A percentile compares a stretch with the other conserved stretches of the same genome.
phyloP scores from a whole-genome alignment of 2,797 vertebrate species.

The Euphonia xanthogaster region DNA sequence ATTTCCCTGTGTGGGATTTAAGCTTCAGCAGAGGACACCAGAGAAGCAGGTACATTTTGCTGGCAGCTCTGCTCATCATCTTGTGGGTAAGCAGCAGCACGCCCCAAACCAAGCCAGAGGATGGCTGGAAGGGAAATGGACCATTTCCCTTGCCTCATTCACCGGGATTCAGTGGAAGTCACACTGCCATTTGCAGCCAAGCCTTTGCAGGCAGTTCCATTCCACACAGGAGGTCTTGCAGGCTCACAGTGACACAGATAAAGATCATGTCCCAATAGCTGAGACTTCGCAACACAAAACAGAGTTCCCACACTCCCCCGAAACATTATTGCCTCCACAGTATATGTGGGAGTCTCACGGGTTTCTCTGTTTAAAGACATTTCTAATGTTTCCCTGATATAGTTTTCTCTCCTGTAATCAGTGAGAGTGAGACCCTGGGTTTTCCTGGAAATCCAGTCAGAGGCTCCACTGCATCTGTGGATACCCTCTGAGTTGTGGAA shows the following conservation, averaged over 20 bases:
- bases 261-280: background rate
- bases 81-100: background rate
- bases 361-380: background rate
- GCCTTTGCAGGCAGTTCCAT: background rate
- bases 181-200: background rate
- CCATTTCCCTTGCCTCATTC: background rate
- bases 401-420: background rate
- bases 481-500: background rate
- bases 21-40: background rate
- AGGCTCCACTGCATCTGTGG: background rate
- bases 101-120: background rate
- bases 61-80: background rate
- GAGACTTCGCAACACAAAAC: background rate
- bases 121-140: background rate
- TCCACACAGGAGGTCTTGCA: background rate
- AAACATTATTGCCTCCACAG: background rate
- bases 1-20: background rate
- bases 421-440: background rate
- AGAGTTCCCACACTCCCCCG: rapidly evolving
- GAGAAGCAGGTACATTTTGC: background rate
- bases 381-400: background rate
- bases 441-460: background rate
- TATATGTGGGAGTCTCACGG: background rate
- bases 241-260: background rate
- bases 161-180: background rate